Evolutionary conservation across 2,113 vertebrate species (phyloP), one percentile per base, ranked within the genome.

Genomic region (Gorsachius goisagi): DNA sequence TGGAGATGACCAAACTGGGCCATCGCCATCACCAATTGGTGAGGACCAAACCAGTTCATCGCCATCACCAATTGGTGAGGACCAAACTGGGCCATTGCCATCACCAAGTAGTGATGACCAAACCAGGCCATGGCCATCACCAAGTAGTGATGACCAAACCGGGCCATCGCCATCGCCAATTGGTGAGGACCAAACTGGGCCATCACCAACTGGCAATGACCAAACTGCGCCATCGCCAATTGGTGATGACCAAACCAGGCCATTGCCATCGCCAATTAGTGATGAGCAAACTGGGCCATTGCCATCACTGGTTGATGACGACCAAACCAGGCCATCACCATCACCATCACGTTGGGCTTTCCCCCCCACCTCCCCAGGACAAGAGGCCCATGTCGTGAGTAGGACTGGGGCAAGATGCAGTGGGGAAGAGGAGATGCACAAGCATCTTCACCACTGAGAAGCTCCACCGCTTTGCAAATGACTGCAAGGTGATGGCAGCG

Each of bases 291-390:
- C 37, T 11, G 4, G 9, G 17, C 39, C 30, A 44, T 23, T 26
- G 2, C 27, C 22, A 17, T 27, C 72, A 27, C 4, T 24, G 52
- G 1, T 3, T 78, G 10, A 1, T 33, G n/a, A 62, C 24, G 35
- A 33, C 12, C 45, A 50, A 24, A 16, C 37, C 28, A 10, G 22
- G 35, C 30, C 50, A 50, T 50, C 24, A 12, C 45, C 45, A 32
- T 32, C n/a, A 41, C 19, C 52, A 49, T 41, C 30, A n/a, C 2
- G 3, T 19, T 17, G 72, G 21, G 6, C 8, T 76, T 71, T 45
- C 12, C 16, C 12, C 1, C 3, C 6, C 41, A 44, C 41, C 9
- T 20, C 41, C 5, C 3, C 0, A 5, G 58, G 47, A 68, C 60
- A 73, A 69, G 32, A 11, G 39, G 74, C 13, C 39, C 15, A 7